Evolutionary conservation across 1,140 invertebrate species (phyloP).

Genomic region (Oncopeltus fasciatus): DNA sequence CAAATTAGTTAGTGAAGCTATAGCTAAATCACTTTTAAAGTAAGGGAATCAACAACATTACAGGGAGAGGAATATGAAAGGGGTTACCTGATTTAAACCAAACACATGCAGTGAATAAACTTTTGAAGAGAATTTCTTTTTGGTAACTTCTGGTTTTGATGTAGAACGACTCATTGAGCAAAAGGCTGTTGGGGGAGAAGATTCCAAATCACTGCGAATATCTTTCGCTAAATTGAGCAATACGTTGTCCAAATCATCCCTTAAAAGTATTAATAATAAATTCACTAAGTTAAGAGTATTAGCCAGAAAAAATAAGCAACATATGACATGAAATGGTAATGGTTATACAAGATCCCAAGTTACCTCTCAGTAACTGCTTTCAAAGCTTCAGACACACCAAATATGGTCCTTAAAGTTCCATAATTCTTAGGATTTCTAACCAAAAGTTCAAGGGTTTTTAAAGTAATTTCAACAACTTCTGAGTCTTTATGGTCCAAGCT

Average conservation of each 20-base stretch:
- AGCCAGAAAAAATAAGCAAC: no score
- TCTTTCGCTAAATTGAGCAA: constrained; percentile 3
- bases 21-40: no score
- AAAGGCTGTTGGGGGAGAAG: not conserved
- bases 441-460: constrained; percentile 12
- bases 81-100: constrained; percentile 12
- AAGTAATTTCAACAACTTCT: constrained; percentile 8
- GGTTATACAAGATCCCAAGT: not conserved
- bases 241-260: not conserved
- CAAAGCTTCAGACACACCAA: constrained; percentile 14
- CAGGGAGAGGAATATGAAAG: not conserved
- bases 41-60: no score
- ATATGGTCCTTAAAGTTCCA: not conserved
- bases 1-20: no score
- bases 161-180: not conserved
- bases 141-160: not conserved
- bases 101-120: constrained; percentile 16
- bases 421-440: constrained; percentile 1
- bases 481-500: constrained; percentile 13
- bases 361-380: constrained; percentile 11
- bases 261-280: not conserved
- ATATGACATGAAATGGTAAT: not conserved
- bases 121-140: constrained; percentile 5
- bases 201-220: not conserved
- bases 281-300: not conserved